phyloP scores from a whole-genome alignment of 2,888 invertebrate species.

The Prosapia bicincta region DNA sequence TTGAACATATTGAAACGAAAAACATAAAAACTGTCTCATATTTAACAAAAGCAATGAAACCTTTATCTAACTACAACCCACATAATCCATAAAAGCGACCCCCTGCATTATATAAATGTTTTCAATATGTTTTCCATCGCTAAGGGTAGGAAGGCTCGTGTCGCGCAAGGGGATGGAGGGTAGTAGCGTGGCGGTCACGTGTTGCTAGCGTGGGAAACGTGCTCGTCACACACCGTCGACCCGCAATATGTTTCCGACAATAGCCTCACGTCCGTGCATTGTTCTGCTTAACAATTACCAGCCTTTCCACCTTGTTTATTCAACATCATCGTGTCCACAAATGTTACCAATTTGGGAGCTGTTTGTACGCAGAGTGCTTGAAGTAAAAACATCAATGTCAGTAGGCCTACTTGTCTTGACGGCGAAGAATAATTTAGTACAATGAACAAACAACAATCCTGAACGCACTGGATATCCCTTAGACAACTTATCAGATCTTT shows the following conservation, averaged over 20 bases:
- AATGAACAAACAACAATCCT: too few species aligned
- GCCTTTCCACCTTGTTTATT: background rate
- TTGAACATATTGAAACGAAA: too few species aligned
- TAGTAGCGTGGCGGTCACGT: background rate
- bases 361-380: background rate
- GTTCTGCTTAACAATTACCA: background rate
- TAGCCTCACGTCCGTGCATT: background rate
- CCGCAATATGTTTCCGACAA: background rate
- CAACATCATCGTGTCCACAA: background rate
- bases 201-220: background rate
- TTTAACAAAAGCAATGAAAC: too few species aligned
- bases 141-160: background rate
- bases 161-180: background rate
- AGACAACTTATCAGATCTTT: too few species aligned
- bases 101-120: too few species aligned
- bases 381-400: background rate
- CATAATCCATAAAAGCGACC: too few species aligned
- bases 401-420: background rate
- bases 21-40: too few species aligned
- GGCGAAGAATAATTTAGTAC: too few species aligned
- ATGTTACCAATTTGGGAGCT: background rate
- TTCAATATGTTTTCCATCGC: too few species aligned
- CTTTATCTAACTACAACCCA: too few species aligned
- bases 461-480: too few species aligned
- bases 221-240: background rate